Base-by-base conservation (phyloP, 2,797 vertebrate species). In the Acanthornis magna region DNA sequence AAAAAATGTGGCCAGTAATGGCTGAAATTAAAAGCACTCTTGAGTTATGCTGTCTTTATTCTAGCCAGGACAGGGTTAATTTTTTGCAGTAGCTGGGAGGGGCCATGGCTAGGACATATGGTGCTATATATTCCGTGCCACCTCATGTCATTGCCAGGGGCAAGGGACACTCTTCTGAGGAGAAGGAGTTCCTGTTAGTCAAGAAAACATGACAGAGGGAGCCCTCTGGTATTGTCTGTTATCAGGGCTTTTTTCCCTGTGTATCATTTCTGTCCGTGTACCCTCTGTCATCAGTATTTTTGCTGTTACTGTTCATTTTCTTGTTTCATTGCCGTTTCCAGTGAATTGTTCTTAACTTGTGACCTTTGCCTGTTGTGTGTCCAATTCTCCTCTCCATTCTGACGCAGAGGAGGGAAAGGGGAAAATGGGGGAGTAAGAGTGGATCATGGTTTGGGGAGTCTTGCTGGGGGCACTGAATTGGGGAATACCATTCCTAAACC, bases 131-230 rank as follows among this genome's bases (percentile, higher is more conserved):
- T 45, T 38, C 14, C 45, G 6, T 16, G 57, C 13, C n/a, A 26
- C 17, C 10, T 76, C 17, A 22, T 29, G 20, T 25, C 27, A 70
- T 22, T 57, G 36, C 5, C 0, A 0, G 38, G 9, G 18, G 11
- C 7, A 11, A 63, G 12, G 20, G 7, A 38, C 29, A 11, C 12
- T 40, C 13, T 36, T 48, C 12, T 3, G 2, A 47, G 47, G 26
- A 23, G 18, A 61, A 42, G 27, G 54, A 10, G 13, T 7, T 30
- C 19, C 23, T 45, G 17, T 36, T 38, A 18, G 11, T 38, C 18
- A 54, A 57, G 14, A 68, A 36, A 42, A 10, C 0, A 0, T 11
- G 10, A 16, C 1, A 1, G 29, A 66, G 23, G 29, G 11, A 73
- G 38, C 11, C 5, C 0, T 1, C 13, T 43, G 29, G 11, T 45